Evolutionary conservation across 2,888 invertebrate species (phyloP).

Genomic region (Buathra laborator): DNA sequence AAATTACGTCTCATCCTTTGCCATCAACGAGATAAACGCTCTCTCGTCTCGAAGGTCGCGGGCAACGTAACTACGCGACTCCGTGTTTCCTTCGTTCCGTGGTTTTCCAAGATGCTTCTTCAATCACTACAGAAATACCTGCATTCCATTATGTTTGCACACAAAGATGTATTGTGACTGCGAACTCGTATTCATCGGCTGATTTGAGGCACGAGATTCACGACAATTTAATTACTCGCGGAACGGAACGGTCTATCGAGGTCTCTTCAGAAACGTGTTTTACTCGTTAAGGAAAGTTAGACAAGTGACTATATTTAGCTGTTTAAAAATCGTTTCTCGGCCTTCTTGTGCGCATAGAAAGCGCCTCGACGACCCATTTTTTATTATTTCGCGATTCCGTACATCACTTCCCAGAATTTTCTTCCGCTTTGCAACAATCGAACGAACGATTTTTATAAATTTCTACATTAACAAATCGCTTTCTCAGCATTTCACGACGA

Average conservation of each 20-base stretch:
- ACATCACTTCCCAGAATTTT: background rate
- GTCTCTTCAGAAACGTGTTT: background rate
- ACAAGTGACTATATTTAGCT: background rate
- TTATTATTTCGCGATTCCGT: background rate
- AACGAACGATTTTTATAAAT: background rate
- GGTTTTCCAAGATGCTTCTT: slow-evolving; percentile 19
- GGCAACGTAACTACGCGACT: background rate
- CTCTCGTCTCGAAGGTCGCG: slow-evolving; percentile 38
- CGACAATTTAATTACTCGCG: background rate
- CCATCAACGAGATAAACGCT: slow-evolving; percentile 1
- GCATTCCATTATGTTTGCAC: background rate
- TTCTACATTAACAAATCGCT: background rate
- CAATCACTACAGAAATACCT: background rate
- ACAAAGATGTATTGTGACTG: background rate
- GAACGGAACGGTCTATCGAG: background rate
- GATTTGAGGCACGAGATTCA: background rate
- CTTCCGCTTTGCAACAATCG: background rate
- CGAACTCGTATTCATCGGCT: slow-evolving; percentile 6
- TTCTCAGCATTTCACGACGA: background rate
- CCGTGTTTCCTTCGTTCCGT: slow-evolving; percentile 5
- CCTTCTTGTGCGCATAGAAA: background rate
- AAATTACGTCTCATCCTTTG: slow-evolving; percentile 51
- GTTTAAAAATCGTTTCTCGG: background rate
- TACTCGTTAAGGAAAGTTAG: background rate
- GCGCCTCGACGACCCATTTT: no score